Evolutionary conservation across 2,113 vertebrate species (phyloP).

Genomic region (Menura novaehollandiae): DNA sequence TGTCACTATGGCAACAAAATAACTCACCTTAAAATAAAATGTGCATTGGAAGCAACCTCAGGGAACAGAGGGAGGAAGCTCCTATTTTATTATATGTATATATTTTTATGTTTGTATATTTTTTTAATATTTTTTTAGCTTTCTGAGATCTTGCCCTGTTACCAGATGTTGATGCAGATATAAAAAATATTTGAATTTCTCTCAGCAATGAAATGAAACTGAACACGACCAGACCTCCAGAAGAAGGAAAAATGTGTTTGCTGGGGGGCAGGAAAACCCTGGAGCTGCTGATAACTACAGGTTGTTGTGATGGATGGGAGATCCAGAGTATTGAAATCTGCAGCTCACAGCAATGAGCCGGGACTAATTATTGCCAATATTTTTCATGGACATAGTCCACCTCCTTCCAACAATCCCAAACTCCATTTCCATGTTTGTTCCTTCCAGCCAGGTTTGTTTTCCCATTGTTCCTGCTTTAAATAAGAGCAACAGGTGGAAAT

Average conservation of each 20-base stretch:
- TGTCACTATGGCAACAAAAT: slow-evolving; percentile 52
- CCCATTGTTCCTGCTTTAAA: neutral
- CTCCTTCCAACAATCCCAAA: neutral
- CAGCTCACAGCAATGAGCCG: neutral
- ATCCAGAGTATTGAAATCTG: neutral
- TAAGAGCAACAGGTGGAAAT: neutral
- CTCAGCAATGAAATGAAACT: neutral
- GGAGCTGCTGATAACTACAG: neutral
- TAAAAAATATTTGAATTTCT: neutral
- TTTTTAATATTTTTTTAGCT: neutral
- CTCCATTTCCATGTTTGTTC: neutral
- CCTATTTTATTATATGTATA: neutral
- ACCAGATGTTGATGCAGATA: neutral
- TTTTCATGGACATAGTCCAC: neutral
- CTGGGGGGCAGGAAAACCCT: neutral
- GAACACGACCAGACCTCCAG: neutral
- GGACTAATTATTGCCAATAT: neutral
- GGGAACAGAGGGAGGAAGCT: neutral
- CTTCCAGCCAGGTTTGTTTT: neutral
- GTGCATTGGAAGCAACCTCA: neutral
- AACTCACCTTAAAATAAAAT: slow-evolving; percentile 35
- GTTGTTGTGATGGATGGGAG: neutral
- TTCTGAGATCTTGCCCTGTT: neutral
- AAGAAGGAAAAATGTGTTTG: neutral
- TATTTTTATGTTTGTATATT: neutral